Base-by-base conservation (phyloP, 2,113 vertebrate genomes). In the Rostratula benghalensis region DNA sequence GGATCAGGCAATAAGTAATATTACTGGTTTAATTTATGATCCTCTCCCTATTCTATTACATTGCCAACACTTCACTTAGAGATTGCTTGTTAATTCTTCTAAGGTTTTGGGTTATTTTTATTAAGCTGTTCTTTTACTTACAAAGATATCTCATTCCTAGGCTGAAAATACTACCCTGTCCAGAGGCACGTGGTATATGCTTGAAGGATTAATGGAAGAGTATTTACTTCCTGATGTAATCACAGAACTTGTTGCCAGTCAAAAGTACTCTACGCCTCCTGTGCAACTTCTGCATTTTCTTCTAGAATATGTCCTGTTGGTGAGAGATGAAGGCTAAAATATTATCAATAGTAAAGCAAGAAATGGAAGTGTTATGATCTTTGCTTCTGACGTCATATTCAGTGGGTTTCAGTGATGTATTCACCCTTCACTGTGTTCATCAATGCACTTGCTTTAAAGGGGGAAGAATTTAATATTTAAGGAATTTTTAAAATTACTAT, bases 161-260 rank as follows among this genome's bases (percentile, higher is more conserved):
- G 88, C 96, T 87, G 97, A 96, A 96, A 94, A 65, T 92, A 25
- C 68, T 81, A 24, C 63, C 45, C 84, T 89, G 75, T 95, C 96
- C 73, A 91, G 87, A 84, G 50, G 85, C 50, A 48, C 56, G 16
- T 92, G 95, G 83, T 83, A 67, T 76, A 51, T 97, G 68, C 96
- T 98, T 89, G 97, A 98, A 95, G 97, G 86, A 67, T 97, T 98
- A 60, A 84, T 98, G 71, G 98, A 98, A 93, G 98, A 97, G n/a
- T 87, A 92, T 19, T 98, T 99, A 83, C 98, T 98, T 96, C 73
- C 87, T n/a, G 98, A 99, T 97, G 98, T 98, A 46, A 83, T 99
- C 88, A 97, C 98, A 79, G 98, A 99, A 76, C 98, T 99, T 93
- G 97, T 96, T 33, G 93, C 92, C 24, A 77, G 98, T 90, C 98